Base-by-base conservation (phyloP, 1,140 invertebrate genomes). In the Drosophila subpulchrella region DNA sequence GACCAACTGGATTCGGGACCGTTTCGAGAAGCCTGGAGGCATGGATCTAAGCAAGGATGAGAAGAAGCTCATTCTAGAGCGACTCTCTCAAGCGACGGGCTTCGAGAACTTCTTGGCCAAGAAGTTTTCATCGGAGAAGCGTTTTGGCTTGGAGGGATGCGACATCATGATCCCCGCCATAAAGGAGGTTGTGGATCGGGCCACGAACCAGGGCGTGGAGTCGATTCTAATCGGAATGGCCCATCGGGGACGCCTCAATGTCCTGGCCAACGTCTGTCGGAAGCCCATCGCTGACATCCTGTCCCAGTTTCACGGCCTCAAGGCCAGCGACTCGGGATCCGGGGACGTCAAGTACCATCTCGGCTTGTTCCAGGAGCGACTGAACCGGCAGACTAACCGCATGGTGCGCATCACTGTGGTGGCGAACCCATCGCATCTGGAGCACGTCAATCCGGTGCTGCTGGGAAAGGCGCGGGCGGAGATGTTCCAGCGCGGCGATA, bases 291-390 rank as follows among this genome's bases (percentile, higher is more conserved):
- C 95, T 42, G 96, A 98, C 78, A 95, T 99, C 42, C 96, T 99
- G 77, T 95, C 95, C 3, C 97, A 98, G 91, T 99, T 99, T 90
- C 95, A 95, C 72, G 95, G 95, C 3, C 93, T 98, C 63, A 94
- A 96, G 77, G 94, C 96, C 3, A 94, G 94, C 39, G 97, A 97
- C 54, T 77, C 91, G 58, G 97, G 96, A 47, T 97, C 97, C 6
- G 98, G 98, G n/a, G 98, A 99, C 92, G 97, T 99, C 0, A 99
- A 98, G 89, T 99, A 98, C 92, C 98, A 99, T 93, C 93, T 99
- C 78, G 98, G 98, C 7, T 96, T 97, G 38, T 96, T 95, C 85
- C 95, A 96, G 68, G 96, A 98, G 85, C 94, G 96, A 6, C 91
- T 97, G 34, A 98, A 98, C 84, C 93, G 96, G 0, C 94, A 95